A percentile compares a stretch with the other conserved stretches of the same genome.
Conservation (phyloP, 2,888 invertebrate species). For the Caenorhabditis sp. region DNA sequence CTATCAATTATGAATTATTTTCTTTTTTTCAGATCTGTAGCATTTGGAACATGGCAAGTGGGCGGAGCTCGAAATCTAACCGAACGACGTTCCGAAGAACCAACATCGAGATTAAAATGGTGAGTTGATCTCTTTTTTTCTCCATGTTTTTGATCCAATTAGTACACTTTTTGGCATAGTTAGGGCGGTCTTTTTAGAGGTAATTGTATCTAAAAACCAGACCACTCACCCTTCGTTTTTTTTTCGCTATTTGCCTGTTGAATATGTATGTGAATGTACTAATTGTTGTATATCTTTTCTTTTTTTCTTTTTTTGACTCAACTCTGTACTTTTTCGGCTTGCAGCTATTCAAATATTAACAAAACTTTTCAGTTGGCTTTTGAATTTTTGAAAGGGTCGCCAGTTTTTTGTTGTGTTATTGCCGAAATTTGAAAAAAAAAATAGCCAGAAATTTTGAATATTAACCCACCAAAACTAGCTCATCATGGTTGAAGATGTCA, state of each 20-base stretch:
- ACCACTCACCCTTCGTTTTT: neutral
- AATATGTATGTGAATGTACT: neutral
- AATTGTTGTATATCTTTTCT: neutral
- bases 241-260: neutral
- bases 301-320: neutral
- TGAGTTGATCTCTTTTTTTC: constrained; percentile 9
- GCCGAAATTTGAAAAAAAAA: too few species aligned
- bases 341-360: neutral
- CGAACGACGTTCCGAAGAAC: constrained; percentile 33
- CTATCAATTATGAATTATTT: too few species aligned
- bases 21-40: constrained; percentile 52
- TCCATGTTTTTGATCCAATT: neutral
- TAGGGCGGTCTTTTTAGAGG: neutral
- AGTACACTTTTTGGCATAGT: neutral
- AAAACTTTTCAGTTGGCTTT: neutral
- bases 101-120: constrained; percentile 24
- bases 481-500: too few species aligned
- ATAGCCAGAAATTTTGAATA: too few species aligned
- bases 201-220: constrained; percentile 1
- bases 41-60: constrained; percentile 67
- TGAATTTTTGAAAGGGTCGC: neutral
- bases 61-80: constrained; percentile 59
- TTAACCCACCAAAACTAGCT: too few species aligned
- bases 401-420: too few species aligned
- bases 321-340: neutral